Base-by-base conservation (phyloP, 2,797 vertebrate species). In the Sphenopsis melanotis region DNA sequence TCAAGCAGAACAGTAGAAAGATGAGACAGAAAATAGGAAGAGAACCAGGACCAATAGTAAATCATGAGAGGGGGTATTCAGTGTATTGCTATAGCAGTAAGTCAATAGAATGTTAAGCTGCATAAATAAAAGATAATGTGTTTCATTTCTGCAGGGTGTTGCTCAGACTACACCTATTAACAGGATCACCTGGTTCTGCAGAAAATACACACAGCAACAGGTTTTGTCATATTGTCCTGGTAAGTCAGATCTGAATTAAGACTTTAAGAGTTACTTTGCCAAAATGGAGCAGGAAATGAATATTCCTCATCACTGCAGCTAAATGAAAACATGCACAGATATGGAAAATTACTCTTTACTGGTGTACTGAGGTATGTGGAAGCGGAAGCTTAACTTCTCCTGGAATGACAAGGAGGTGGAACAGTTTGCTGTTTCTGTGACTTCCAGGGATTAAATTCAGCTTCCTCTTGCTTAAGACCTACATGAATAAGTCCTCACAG, bases 381-480 rank as follows among this genome's bases (percentile, higher is more conserved):
- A 94, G 83, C 1, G 1, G 88, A 93, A 95, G 80, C 86, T 93
- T 75, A 86, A 86, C 78, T 78, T 83, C 65, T 87, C 2, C 61
- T 81, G 86, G 57, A 94, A 80, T 68, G 92, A 49, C 1, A 4
- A 12, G 57, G 72, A 88, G 74, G 72, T 71, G 30, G 79, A 44
- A 88, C 32, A 57, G 77, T 92, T 88, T 94, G 65, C 90, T 88
- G 32, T 83, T 91, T 60, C 53, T 83, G 72, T 83, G 74, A 90
- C 72, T 95, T 95, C 88, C 92, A 95, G 88, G 86, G 90, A 83
- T 90, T 96, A 80, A 83, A 88, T 57, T 75, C 65, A 81, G 46
- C 70, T 96, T 93, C 88, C 88, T 94, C 59, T 94, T 71, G 61
- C 47, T 85, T 77, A 87, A 87, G 60, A 77, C 23, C 69, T 81